These are phyloP conservation scores for Hybognathus amarus DNA, from an alignment of 2,797 vertebrate genomes.

Conservation along the genomic window DNA sequence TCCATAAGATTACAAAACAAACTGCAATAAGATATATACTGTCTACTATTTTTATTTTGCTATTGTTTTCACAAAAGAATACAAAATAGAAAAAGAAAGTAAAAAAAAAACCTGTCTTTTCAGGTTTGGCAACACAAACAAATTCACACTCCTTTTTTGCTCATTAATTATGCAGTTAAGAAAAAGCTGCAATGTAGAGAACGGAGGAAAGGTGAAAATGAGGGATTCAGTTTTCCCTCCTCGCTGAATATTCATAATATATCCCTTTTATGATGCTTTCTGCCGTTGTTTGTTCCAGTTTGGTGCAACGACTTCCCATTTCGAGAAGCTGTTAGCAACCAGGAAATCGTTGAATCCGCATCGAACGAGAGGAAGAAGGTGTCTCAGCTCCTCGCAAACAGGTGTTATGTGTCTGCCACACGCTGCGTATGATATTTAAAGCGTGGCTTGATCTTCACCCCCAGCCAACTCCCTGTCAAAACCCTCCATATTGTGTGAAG, in stretches of 20 bases:
- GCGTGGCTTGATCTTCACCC: slow-evolving; percentile 57
- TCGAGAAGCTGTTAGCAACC: slow-evolving; percentile 76
- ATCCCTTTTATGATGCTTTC: slow-evolving; percentile 82
- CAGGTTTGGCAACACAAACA: slow-evolving; percentile 78
- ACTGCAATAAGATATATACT: background rate
- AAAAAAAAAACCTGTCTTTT: slow-evolving; percentile 61
- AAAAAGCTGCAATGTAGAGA: slow-evolving; percentile 85
- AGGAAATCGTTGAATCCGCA: slow-evolving; percentile 73
- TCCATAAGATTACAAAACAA: background rate
- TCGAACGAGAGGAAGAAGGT: slow-evolving; percentile 67
- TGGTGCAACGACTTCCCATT: slow-evolving; percentile 77
- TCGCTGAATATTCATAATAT: slow-evolving; percentile 90
- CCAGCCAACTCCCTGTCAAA: slow-evolving; percentile 56
- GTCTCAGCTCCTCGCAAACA: slow-evolving; percentile 59
- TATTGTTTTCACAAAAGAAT: slow-evolving; percentile 60
- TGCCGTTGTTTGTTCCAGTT: slow-evolving; percentile 86
- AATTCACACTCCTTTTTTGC: slow-evolving; percentile 79
- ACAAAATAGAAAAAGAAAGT: slow-evolving; percentile 60
- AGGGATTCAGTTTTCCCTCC: slow-evolving; percentile 75
- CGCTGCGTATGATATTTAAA: slow-evolving; percentile 61
- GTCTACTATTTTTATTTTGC: slow-evolving; percentile 43
- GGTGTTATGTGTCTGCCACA: slow-evolving; percentile 55
- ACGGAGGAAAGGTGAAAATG: slow-evolving; percentile 87
- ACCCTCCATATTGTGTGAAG: slow-evolving; percentile 55
- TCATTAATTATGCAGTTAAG: slow-evolving; percentile 90